Base-by-base conservation (phyloP, 2,113 vertebrate genomes). In the Forbesichthys papilliferus region DNA sequence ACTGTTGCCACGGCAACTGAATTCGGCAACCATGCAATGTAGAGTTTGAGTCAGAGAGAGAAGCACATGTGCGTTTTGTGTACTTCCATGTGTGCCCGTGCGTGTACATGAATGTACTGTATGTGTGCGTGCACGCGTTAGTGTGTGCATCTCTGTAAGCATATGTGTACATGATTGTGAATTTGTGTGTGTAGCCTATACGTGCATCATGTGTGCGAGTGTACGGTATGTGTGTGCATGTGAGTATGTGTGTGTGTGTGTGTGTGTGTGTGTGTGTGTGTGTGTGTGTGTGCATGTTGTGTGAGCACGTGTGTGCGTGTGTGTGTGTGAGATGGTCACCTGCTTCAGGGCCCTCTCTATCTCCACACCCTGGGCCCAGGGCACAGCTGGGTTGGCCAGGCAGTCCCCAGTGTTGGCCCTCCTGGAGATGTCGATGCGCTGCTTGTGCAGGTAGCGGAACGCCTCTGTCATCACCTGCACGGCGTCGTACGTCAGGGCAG, bases 121-220 rank as follows among this genome's bases (percentile, higher is more conserved):
- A 33, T 55, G 4, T 27, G 4, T 63, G 14, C 20, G 16, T 48
- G 11, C 27, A 9, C 8, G 49, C 54, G 27, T 66, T 2, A 36
- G 49, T 65, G 20, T 64, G 48, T 8, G 47, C 47, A 12, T 53
- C 11, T 36, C 13, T 36, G 51, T 46, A 51, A 36, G 13, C 20
- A 33, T 4, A 27, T 27, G 52, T 13, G 52, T 54, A 14, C 14
- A 14, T 54, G 52, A 13, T 11, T 54, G 52, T 54, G 52, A 3
- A 6, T 54, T 11, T 11, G 54, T 49, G 48, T 49, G 48, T 49
- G 48, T 12, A 10, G 95, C 98, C 96, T 98, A 96, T 89, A 99
- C 8, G 9, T 49, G 3, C 8, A 49, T 10, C 48, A 49, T 9
- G 12, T 49, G 9, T 49, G 48, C 48, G 9, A 12, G 8, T 49